Base-by-base conservation (phyloP, 2,797 vertebrate species). In the Pangasius larnaudii region DNA sequence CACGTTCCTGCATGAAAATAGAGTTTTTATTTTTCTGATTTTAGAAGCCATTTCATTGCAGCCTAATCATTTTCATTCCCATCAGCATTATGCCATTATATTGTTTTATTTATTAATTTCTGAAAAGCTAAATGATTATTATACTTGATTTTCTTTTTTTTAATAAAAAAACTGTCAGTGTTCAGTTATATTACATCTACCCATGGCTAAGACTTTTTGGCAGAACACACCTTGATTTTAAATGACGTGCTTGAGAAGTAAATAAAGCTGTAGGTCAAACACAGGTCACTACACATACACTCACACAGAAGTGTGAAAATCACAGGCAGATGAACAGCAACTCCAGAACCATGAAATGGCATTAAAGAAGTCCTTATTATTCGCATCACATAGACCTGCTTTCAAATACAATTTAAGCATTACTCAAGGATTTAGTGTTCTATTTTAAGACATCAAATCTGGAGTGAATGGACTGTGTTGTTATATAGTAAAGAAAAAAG, bases 261-360 rank as follows among this genome's bases (percentile, higher is more conserved):
- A 87, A 89, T 91, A 89, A 90, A 92, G 87, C 84, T 82, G 46
- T 90, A 89, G 90, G 90, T 92, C 90, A 92, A 84, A 65, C 86
- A 85, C 87, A 82, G 88, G 90, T 91, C 91, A 91, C 84, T 85
- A 75, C 1, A 80, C 74, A 18, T 24, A 75, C 33, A 69, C 63
- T 46, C 46, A 46, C 19, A 27, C 69, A 42, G 22, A 2, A 84
- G 87, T 86, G 80, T 61, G 58, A 86, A 81, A 30, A 13, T 86
- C 13, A 39, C 82, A 89, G 72, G 51, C 59, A 72, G 72, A 89
- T 61, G 84, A 89, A 88, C 65, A 53, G 58, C 33, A 80, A 89
- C 69, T 90, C 82, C 87, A 82, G 84, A 84, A 79, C 39, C 11
- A n/a, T 84, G 71, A 90, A 80, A 87, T 89, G 75, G 87, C 69